Percentiles rank a stretch among this genome's conserved stretches.
These are phyloP conservation scores for Ondatra zibethicus DNA, from an alignment of 2,113 vertebrate genomes.

Conservation along the genomic window DNA sequence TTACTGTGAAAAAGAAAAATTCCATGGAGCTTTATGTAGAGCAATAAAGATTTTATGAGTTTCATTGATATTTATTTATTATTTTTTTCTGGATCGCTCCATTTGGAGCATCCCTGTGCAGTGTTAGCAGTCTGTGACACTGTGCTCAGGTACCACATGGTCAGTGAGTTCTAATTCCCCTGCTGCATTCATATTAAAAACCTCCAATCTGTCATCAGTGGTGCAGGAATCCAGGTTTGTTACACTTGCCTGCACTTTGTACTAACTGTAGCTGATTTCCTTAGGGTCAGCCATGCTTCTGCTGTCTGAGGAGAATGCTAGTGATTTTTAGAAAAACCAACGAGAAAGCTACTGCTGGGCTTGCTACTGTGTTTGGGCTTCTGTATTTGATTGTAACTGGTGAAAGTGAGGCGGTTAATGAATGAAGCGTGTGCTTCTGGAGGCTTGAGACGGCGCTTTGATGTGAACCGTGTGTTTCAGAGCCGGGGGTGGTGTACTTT, in stretches of 20 bases:
- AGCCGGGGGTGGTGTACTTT: conserved; percentile 85
- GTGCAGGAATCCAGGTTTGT: background rate
- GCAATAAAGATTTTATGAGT: background rate
- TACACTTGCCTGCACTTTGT: background rate
- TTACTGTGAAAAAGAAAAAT: conserved; percentile 36
- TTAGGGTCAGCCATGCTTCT: conserved; percentile 51
- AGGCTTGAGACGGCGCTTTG: conserved; percentile 79
- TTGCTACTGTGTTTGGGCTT: conserved; percentile 55
- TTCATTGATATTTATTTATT: conserved; percentile 23
- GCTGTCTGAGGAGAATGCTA: conserved; percentile 2
- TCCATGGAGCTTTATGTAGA: background rate
- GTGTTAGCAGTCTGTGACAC: background rate
- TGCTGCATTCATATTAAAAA: background rate
- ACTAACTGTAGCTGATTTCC: conserved; percentile 29
- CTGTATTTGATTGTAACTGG: conserved; percentile 57
- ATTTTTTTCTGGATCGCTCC: background rate
- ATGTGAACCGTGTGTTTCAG: conserved; percentile 86
- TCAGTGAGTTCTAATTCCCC: background rate
- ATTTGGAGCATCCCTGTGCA: background rate
- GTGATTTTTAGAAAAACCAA: conserved; percentile 2
- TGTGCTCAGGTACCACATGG: background rate
- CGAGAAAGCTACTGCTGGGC: conserved; percentile 18
- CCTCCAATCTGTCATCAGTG: background rate
- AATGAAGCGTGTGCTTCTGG: conserved; percentile 70
- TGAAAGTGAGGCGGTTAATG: conserved; percentile 60